These are phyloP conservation scores for Xestia ashworthii DNA, from an alignment of 2,888 invertebrate species.

Conservation along the genomic window DNA sequence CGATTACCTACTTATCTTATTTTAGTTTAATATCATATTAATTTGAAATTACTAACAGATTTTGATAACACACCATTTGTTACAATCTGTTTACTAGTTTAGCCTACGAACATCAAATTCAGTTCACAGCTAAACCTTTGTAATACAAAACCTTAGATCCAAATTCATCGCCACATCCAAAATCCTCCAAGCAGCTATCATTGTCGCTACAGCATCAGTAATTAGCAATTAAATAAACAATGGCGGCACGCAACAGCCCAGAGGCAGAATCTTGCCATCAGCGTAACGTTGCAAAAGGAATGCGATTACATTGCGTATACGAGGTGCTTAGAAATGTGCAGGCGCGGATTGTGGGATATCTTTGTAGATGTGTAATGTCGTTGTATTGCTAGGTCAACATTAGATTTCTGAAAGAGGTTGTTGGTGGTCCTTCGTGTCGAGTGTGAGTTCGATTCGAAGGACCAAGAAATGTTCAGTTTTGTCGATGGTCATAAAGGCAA, in stretches of 20 bases:
- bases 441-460: neutral
- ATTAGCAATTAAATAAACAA: conserved; percentile 62
- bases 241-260: conserved; percentile 54
- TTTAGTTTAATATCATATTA: neutral
- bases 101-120: neutral
- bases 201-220: conserved; percentile 44
- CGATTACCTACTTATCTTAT: neutral
- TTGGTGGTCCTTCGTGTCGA: too few species aligned
- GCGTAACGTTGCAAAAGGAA: conserved; percentile 58
- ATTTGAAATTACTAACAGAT: neutral
- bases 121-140: neutral
- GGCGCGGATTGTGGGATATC: conserved; percentile 14
- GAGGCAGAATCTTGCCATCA: conserved; percentile 54
- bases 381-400: conserved; percentile 14
- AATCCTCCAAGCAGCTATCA: neutral
- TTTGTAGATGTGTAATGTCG: neutral
- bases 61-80: neutral
- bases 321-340: conserved; percentile 44
- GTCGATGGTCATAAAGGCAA: neutral
- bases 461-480: neutral
- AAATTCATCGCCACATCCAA: conserved; percentile 1
- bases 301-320: conserved; percentile 54
- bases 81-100: neutral
- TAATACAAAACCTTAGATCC: neutral
- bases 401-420: neutral